phyloP scores from a whole-genome alignment of 2,113 vertebrate species.

The Accipiter cooperii region DNA sequence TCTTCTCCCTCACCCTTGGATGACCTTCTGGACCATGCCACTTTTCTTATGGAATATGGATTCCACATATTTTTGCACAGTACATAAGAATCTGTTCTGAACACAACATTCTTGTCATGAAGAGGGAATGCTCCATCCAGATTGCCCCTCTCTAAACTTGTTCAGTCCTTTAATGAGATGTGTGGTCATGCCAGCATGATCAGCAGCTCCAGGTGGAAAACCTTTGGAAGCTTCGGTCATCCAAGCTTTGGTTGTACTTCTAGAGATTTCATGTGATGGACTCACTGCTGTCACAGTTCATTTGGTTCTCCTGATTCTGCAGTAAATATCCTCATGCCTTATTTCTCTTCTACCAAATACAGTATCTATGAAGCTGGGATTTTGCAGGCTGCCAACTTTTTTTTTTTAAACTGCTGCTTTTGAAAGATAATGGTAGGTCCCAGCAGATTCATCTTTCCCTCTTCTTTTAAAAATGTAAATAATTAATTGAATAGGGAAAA shows the following conservation, averaged over 20 bases:
- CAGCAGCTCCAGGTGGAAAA: not conserved
- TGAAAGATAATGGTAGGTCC: not conserved
- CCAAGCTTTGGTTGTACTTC: not conserved
- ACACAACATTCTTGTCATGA: not conserved
- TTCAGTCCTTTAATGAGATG: not conserved
- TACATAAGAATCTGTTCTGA: not conserved
- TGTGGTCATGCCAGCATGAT: not conserved
- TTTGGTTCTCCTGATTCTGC: not conserved
- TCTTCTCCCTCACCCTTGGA: not conserved
- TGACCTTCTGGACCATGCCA: not conserved
- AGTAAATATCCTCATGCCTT: not conserved
- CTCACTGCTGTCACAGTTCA: not conserved
- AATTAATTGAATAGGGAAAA: not conserved
- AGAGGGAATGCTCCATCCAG: not conserved
- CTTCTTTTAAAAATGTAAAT: not conserved
- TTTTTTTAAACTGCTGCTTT: not conserved
- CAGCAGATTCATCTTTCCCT: not conserved
- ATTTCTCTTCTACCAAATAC: not conserved
- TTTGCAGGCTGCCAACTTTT: not conserved
- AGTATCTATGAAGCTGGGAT: not conserved
- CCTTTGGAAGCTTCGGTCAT: accelerated
- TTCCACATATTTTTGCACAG: not conserved
- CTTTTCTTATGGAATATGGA: not conserved
- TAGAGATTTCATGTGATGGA: not conserved
- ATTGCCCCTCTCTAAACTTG: not conserved